Base-by-base conservation (phyloP, 2,888 invertebrate species). In the Thera britannica region DNA sequence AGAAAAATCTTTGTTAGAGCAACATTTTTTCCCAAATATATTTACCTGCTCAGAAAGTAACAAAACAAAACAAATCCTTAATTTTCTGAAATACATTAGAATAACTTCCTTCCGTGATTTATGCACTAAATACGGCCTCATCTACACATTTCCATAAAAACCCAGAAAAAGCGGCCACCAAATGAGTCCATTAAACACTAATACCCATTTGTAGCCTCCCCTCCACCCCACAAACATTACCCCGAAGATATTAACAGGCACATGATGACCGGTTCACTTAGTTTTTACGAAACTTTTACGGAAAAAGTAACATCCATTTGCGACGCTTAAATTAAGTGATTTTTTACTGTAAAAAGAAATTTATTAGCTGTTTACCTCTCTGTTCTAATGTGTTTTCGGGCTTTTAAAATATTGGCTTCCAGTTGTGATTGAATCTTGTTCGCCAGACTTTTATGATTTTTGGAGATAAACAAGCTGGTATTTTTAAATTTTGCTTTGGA, bases 271-370 rank as follows among this genome's bases (percentile, higher is more conserved):
- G 82, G 80, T 70, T 83, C 83, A 85, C 84, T 75, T 68, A 79
- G 67, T 77, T 82, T 85, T 89, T 87, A 86, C 82, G 87, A 82
- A 75, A 85, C 87, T 88, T 88, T 90, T 86, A 89, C 83, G 78
- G 82, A 84, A 88, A 87, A 90, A 89, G 87, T 87, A 85, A 87
- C 83, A 85, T 84, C 88, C 90, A 89, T 89, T 90, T 87, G 83
- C 82, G 79, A 82, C 90, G 86, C 87, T 87, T 90, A 90, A 85
- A 82, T 80, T 85, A 78, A 76, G 80, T 78, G 82, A 82, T 86
- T 83, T 88, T 86, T 84, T 77, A 70, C 62, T 54, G 71, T 69
- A 72, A 75, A 75, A 74, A 74, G 80, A 78, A 83, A 86, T 86
- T 86, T 87, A 86, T 87, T 83, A 79, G 81, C 82, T 76, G 82